Evolutionary conservation across 2,888 invertebrate genomes (phyloP).

Genomic region (Cheilosia impressa): DNA sequence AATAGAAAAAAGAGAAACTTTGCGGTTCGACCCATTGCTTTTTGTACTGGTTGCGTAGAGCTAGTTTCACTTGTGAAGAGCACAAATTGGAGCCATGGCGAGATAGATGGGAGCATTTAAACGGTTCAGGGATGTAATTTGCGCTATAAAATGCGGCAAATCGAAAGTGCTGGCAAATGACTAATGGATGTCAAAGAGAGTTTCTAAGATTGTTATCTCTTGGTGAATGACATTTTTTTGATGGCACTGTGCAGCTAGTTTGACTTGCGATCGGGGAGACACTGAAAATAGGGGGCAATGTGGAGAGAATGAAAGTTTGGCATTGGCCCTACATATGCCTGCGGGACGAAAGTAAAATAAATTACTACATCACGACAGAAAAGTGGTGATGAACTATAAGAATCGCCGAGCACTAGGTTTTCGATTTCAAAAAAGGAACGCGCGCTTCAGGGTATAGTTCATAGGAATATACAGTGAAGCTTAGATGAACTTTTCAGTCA

Average conservation of each 20-base stretch:
- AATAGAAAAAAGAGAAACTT: conserved; percentile 30
- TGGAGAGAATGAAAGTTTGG: no score
- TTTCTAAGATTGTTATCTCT: conserved; percentile 4
- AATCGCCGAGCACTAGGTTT: no score
- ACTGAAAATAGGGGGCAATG: no score
- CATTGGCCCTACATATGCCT: no score
- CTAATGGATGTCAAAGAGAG: conserved; percentile 9
- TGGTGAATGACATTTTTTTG: not conserved
- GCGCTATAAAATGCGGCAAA: conserved; percentile 25
- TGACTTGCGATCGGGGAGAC: no score
- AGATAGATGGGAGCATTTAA: not conserved
- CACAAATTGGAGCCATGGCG: conserved; percentile 8
- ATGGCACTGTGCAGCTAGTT: not conserved
- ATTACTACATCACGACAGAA: no score
- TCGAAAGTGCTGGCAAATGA: conserved; percentile 15
- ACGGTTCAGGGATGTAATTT: not conserved
- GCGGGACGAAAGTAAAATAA: no score
- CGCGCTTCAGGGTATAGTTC: no score
- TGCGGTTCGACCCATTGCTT: conserved; percentile 50
- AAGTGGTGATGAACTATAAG: no score
- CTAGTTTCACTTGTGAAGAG: conserved; percentile 40
- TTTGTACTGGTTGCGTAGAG: conserved; percentile 31
- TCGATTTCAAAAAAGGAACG: no score
- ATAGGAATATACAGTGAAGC: no score
- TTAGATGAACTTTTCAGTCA: no score